Percentiles rank a stretch among this genome's conserved stretches.
These are phyloP conservation scores for Drosophila punjabiensis DNA, from an alignment of 1,140 invertebrate genomes.

Conservation along the genomic window DNA sequence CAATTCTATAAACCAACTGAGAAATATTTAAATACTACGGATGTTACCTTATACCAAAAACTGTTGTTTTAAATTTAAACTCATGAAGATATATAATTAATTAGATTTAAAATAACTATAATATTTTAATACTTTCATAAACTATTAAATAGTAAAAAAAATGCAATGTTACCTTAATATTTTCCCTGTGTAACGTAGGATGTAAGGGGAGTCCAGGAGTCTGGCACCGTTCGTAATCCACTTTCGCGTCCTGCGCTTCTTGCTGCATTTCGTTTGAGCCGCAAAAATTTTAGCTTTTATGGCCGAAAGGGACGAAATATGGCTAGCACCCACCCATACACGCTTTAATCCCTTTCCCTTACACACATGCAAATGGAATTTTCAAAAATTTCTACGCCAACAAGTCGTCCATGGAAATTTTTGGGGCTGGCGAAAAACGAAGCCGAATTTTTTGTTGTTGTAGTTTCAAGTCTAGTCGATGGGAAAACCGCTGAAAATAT, in stretches of 20 bases:
- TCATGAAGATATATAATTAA: not conserved
- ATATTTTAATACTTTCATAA: not conserved
- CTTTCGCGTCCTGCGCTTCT: conserved; percentile 38
- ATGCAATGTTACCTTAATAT: not conserved
- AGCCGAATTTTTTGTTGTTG: conserved; percentile 31
- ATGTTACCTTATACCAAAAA: too few relatives aligned
- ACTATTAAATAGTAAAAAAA: not conserved
- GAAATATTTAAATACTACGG: too few relatives aligned
- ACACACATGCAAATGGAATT: conserved; percentile 50
- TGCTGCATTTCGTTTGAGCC: conserved; percentile 53
- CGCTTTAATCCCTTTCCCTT: not conserved
- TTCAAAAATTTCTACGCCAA: conserved; percentile 40
- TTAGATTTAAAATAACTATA: not conserved
- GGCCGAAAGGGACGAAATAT: conserved; percentile 42
- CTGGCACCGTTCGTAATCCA: conserved; percentile 46
- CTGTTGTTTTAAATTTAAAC: not conserved
- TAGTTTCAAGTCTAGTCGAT: conserved; percentile 42
- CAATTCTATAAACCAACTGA: too few relatives aligned
- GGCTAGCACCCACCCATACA: not conserved
- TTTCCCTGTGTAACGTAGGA: not conserved
- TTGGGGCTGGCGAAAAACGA: conserved; percentile 18
- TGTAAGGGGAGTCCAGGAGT: not conserved
- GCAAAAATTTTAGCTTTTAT: conserved; percentile 58
- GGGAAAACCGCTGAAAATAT: conserved; percentile 10
- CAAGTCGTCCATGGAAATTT: conserved; percentile 40